Evolutionary conservation across 2,888 invertebrate genomes (phyloP).

Genomic region (Caenorhabditis sp.): DNA sequence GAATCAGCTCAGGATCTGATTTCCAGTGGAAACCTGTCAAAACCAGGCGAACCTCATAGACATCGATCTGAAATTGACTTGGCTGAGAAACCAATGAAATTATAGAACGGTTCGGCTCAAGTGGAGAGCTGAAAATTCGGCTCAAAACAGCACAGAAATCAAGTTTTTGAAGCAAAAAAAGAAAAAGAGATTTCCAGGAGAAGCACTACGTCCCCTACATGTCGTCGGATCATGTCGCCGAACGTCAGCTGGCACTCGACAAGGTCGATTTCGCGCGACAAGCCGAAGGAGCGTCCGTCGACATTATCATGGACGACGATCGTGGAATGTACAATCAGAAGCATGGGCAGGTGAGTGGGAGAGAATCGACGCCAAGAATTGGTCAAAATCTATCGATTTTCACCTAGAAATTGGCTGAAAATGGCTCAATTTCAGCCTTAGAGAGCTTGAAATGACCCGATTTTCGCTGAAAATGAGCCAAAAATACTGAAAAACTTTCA

Average conservation of each 20-base stretch:
- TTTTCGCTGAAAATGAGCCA: not conserved
- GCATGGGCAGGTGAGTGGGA: conserved; percentile 71
- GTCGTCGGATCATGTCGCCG: conserved; percentile 76
- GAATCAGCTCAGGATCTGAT: too few relatives aligned
- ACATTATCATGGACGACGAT: conserved; percentile 90
- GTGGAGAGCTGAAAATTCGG: too few relatives aligned
- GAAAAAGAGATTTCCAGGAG: conserved; percentile 58
- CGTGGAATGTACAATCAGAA: conserved; percentile 77
- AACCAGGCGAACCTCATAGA: too few relatives aligned
- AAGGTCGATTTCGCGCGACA: conserved; percentile 88
- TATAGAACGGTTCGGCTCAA: too few relatives aligned
- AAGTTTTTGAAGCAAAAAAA: not conserved
- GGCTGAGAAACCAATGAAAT: too few relatives aligned
- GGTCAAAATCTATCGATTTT: too few relatives aligned
- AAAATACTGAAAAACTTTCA: not conserved
- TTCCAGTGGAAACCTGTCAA: too few relatives aligned
- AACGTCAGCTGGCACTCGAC: conserved; percentile 76
- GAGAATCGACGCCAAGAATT: too few relatives aligned
- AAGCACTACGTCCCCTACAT: conserved; percentile 78
- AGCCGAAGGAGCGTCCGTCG: conserved; percentile 90
- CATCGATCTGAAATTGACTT: too few relatives aligned
- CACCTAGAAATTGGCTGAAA: not conserved
- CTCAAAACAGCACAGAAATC: too few relatives aligned
- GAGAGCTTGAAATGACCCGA: not conserved
- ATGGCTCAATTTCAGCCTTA: conserved; percentile 61